phyloP scores from a whole-genome alignment of 2,888 invertebrate genomes.

The Drosophila kuntzei region DNA sequence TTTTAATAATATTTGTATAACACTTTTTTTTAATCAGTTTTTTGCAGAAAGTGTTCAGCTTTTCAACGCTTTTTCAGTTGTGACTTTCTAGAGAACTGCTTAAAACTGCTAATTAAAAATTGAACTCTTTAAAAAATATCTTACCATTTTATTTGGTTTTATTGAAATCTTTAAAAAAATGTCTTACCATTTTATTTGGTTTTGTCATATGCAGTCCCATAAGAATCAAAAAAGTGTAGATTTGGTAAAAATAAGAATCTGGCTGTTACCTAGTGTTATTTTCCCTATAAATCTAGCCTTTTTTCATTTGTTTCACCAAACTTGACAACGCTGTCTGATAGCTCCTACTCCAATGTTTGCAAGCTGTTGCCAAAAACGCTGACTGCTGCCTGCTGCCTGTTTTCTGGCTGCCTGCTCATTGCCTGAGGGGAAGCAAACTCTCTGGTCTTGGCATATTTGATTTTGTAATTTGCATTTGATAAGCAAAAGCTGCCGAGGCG shows the following conservation, averaged over 20 bases:
- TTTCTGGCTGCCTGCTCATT: constrained; percentile 24
- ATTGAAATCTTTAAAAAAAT: too few species aligned
- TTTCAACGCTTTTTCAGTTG: neutral
- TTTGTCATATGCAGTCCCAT: too few species aligned
- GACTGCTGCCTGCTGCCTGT: constrained; percentile 15
- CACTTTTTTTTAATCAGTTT: too few species aligned
- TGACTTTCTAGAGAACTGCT: too few species aligned
- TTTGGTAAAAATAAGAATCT: too few species aligned
- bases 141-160: too few species aligned
- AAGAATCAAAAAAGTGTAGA: too few species aligned
- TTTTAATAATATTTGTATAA: too few species aligned
- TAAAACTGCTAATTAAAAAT: too few species aligned
- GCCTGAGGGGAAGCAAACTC: constrained; percentile 37
- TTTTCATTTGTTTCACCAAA: neutral
- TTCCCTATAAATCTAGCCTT: neutral
- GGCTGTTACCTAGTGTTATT: too few species aligned
- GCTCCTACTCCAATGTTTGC: constrained; percentile 1
- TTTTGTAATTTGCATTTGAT: constrained; percentile 76
- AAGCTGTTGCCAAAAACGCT: constrained; percentile 52
- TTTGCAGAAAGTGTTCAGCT: neutral
- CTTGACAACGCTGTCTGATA: constrained; percentile 1
- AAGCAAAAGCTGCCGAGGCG: constrained; percentile 52
- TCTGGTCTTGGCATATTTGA: constrained; percentile 70
- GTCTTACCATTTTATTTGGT: too few species aligned
- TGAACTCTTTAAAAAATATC: too few species aligned